phyloP scores from a whole-genome alignment of 2,797 vertebrate species.

The Lacerta bilineata region DNA sequence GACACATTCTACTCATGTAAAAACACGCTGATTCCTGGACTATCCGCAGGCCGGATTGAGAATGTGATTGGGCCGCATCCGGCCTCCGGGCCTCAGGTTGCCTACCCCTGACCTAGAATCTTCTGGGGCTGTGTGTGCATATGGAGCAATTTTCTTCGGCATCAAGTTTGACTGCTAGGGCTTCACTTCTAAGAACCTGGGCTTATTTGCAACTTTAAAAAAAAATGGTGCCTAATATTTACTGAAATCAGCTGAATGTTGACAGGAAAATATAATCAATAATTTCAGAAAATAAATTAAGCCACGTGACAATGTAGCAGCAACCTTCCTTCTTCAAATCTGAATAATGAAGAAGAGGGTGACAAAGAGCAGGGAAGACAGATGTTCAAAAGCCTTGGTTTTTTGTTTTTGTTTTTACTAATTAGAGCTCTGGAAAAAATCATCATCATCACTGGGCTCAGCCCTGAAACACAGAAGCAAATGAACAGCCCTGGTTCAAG shows the following conservation, averaged over 20 bases:
- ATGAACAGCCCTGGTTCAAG: constrained; percentile 29
- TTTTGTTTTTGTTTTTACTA: constrained; percentile 28
- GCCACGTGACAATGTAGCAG: constrained; percentile 13
- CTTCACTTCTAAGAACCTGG: not conserved
- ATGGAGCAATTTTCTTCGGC: not conserved
- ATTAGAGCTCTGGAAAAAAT: constrained; percentile 23
- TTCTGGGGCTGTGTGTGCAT: not conserved
- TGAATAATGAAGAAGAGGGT: constrained; percentile 48
- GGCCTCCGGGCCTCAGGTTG: too few species aligned
- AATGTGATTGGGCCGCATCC: too few species aligned
- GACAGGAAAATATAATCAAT: constrained; percentile 34
- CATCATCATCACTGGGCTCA: constrained; percentile 12
- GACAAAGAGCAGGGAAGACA: constrained; percentile 35
- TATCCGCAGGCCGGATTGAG: too few species aligned
- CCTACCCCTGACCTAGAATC: not conserved
- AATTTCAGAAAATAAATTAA: constrained; percentile 43
- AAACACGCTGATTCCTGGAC: too few species aligned
- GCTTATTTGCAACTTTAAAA: not conserved
- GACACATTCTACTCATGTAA: too few species aligned
- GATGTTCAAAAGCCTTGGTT: constrained; percentile 26
- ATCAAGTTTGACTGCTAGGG: not conserved
- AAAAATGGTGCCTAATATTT: not conserved
- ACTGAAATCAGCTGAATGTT: constrained; percentile 22
- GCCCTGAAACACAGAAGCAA: constrained; percentile 16
- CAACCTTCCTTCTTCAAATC: constrained; percentile 23